Evolutionary conservation across 2,113 vertebrate species (phyloP).

Genomic region (Centropristis striata): DNA sequence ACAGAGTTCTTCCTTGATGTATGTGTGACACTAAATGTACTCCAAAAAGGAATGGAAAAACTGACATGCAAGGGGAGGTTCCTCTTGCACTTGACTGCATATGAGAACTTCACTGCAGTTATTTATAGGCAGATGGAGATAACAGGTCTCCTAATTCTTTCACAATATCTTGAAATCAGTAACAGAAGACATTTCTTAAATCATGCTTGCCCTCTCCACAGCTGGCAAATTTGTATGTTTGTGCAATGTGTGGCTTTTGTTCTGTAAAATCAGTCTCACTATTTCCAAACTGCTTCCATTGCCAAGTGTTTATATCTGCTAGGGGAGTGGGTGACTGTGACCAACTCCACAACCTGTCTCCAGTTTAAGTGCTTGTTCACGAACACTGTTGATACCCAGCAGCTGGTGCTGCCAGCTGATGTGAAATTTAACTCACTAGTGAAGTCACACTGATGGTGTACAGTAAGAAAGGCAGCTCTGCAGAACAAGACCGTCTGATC

Average conservation of each 20-base stretch:
- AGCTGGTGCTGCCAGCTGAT: not conserved
- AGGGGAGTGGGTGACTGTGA: constrained; percentile 40
- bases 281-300: constrained; percentile 38
- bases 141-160: constrained; percentile 27
- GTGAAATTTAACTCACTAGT: not conserved
- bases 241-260: constrained; percentile 9
- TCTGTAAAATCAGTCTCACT: not conserved
- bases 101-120: constrained; percentile 31
- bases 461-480: constrained; percentile 6
- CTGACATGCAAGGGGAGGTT: constrained; percentile 48
- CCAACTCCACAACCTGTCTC: constrained; percentile 39
- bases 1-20: not conserved
- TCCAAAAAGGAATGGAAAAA: constrained; percentile 61
- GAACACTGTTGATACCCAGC: constrained; percentile 17
- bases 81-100: constrained; percentile 25
- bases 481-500: not conserved
- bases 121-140: constrained; percentile 48
- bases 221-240: constrained; percentile 19
- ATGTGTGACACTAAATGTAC: constrained; percentile 12
- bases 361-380: constrained; percentile 34
- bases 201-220: not conserved
- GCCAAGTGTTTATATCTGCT: constrained; percentile 48
- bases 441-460: not conserved
- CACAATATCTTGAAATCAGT: constrained; percentile 25
- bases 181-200: constrained; percentile 14